These are phyloP conservation scores for Vombatus ursinus DNA, from an alignment of 2,113 vertebrate genomes.

Conservation along the genomic window DNA sequence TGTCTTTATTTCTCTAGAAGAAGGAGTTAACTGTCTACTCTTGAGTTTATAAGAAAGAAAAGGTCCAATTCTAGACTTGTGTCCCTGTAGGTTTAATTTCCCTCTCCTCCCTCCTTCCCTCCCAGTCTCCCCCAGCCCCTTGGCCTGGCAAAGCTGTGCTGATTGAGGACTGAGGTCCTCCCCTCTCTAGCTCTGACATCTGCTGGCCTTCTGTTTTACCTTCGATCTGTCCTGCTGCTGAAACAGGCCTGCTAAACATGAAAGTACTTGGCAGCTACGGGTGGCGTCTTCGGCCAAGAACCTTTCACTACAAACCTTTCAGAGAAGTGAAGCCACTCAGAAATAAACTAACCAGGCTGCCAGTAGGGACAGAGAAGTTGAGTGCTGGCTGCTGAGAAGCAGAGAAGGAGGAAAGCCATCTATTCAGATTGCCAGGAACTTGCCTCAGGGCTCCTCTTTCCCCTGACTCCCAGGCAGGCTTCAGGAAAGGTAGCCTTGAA, in stretches of 20 bases:
- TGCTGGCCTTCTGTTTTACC: constrained; percentile 66
- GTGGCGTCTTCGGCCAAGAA: constrained; percentile 61
- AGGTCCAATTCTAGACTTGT: constrained; percentile 4
- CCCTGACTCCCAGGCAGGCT: not conserved
- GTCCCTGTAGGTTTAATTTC: not conserved
- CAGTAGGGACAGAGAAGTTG: not conserved
- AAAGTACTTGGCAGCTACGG: constrained; percentile 65
- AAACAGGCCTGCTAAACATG: constrained; percentile 44
- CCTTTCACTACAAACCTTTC: constrained; percentile 68
- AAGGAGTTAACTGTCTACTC: constrained; percentile 13
- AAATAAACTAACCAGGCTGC: constrained; percentile 21
- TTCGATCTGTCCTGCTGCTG: constrained; percentile 40
- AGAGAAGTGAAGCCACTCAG: constrained; percentile 48
- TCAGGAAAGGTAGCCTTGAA: not conserved
- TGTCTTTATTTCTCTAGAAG: constrained; percentile 35
- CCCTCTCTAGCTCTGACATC: constrained; percentile 41
- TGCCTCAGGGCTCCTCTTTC: not conserved
- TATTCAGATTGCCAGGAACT: not conserved
- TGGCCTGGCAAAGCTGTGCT: not conserved
- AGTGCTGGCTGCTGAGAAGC: not conserved
- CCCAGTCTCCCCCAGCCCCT: not conserved
- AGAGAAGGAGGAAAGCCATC: not conserved
- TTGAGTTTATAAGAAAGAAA: constrained; percentile 28
- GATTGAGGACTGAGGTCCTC: not conserved
- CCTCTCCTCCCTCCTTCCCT: not conserved